A percentile compares a stretch with the other conserved stretches of the same genome.
phyloP scores from a whole-genome alignment of 2,797 vertebrate genomes.

The Carduelis carduelis region DNA sequence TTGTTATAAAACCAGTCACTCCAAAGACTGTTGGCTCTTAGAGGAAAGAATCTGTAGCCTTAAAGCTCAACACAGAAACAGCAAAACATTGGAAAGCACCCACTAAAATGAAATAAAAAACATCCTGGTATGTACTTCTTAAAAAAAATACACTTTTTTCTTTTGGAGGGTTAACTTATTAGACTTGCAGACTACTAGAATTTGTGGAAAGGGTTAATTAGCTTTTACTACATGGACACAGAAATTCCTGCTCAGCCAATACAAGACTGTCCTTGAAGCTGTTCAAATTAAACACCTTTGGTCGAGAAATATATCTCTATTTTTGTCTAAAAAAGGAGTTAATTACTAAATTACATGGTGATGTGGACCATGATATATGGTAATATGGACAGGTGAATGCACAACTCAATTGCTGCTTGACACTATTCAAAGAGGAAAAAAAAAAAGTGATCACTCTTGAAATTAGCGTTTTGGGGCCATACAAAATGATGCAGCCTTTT shows the following conservation, averaged over 20 bases:
- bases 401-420: neutral
- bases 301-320: neutral
- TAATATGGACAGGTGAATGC: neutral
- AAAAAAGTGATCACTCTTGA: fast-evolving
- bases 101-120: neutral
- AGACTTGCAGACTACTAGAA: neutral
- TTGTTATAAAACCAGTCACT: neutral
- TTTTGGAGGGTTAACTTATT: neutral
- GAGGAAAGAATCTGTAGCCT: neutral
- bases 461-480: neutral
- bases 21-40: neutral
- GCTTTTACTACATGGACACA: neutral
- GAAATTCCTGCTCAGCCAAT: neutral
- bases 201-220: neutral
- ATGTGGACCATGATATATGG: neutral
- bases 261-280: neutral
- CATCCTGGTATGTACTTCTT: neutral
- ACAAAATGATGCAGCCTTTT: neutral
- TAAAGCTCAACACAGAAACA: neutral
- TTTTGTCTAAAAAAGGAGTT: neutral
- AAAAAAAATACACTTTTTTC: neutral
- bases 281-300: neutral
- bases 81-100: neutral
- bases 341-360: neutral
- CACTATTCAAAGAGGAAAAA: fast-evolving